Evolutionary conservation across 2,113 vertebrate species (phyloP).

Genomic region (Alethe castanea): DNA sequence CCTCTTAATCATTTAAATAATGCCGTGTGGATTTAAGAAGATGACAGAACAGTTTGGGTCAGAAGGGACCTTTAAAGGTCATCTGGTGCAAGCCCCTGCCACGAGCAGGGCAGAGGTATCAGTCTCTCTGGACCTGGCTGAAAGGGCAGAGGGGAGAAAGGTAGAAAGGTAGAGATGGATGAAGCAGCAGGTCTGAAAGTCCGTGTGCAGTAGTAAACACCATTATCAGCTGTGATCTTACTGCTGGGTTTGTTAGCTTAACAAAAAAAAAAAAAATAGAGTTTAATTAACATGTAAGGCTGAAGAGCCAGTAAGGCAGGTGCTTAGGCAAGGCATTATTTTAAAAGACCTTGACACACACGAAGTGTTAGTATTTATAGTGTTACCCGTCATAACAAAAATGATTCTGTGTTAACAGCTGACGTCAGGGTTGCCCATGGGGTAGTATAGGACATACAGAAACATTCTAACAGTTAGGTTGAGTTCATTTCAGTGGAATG

Average conservation of each 20-base stretch:
- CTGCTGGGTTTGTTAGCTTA: background rate
- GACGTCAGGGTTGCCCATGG: conserved; percentile 14
- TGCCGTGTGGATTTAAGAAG: background rate
- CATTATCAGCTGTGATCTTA: background rate
- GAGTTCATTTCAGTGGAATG: conserved; percentile 47
- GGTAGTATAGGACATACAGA: background rate
- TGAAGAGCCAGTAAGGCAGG: conserved; percentile 28
- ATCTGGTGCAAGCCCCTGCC: background rate
- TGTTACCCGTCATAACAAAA: background rate
- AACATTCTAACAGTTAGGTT: conserved; percentile 18
- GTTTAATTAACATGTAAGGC: background rate
- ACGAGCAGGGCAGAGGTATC: background rate
- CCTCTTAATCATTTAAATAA: background rate
- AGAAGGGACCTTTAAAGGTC: background rate
- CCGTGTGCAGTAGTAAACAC: background rate
- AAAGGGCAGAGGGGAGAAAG: background rate
- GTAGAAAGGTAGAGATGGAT: background rate
- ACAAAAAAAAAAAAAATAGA: background rate
- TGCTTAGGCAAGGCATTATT: conserved; percentile 4
- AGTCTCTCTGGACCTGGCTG: background rate
- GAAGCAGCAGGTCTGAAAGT: conserved; percentile 26
- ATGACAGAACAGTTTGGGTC: background rate
- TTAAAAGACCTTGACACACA: conserved; percentile 31
- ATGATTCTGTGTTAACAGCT: background rate
- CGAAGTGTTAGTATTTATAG: conserved; percentile 28